Base-by-base conservation (phyloP, 2,888 invertebrate species). In the Gymnosoma rotundatum region DNA sequence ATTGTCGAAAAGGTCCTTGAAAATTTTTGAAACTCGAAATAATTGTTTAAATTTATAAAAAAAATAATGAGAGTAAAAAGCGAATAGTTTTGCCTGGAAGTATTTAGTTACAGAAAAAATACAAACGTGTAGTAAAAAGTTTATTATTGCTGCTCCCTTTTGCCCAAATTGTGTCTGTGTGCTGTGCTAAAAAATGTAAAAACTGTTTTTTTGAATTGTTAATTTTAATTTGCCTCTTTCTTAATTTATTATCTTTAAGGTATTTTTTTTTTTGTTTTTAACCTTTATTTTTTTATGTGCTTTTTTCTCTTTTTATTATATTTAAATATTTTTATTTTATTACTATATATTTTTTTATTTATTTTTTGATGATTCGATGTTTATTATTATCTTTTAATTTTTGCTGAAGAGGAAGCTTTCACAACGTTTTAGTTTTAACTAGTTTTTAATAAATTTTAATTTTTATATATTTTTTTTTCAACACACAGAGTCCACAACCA, bases 401-500 rank as follows among this genome's bases (percentile, higher is more conserved):
- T 78, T 83, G 48, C 78, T 60, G 50, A 66, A 83, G 69, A 14
- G 45, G 69, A 63, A 50, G 16, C 21, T 12, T 38, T 42, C 16
- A 48, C 20, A 16, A 36, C 14, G 12, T 38, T 60, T 79, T 66
- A 25, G 52, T 79, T 79, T 79, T 14, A 50, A 70, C 48, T 70
- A 70, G 75, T 61, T 75, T 85, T 74, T 83, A 76, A 83, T 81
- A 81, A 83, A 81, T 82, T 83, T 74, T 48, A 76, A 79, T 66
- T 79, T 83, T 80, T 85, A 86, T 86, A 76, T 85, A n/a, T n/a
- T n/a, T n/a, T 76, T 73, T 83, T 86, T 88, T 90, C 88, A 87
- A 90, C 78, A 89, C 92, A 93, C 94, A 96, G 96, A 95, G 95
- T 93, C 95, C 95, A 89, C 93, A 94, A 91, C 95, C 95, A 90